These are phyloP conservation scores for Mustela lutreola DNA, from an alignment of 2,113 vertebrate genomes.

Conservation along the genomic window DNA sequence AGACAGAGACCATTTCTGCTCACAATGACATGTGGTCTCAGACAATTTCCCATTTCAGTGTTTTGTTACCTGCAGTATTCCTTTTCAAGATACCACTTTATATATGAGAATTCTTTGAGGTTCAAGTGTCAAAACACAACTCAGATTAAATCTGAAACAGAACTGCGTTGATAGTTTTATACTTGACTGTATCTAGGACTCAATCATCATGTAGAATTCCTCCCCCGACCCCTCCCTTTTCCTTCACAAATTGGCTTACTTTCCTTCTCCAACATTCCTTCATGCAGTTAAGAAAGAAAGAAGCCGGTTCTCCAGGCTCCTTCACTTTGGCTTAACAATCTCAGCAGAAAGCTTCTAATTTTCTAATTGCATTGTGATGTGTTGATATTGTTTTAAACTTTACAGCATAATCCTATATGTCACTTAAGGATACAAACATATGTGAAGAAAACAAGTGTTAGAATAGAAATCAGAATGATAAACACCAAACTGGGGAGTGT, in stretches of 20 bases:
- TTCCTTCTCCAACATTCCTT: background rate
- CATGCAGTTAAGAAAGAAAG: background rate
- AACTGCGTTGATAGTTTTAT: background rate
- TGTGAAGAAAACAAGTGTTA: background rate
- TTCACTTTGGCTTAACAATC: background rate
- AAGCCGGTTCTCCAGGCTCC: background rate
- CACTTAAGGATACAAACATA: background rate
- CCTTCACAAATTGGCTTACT: background rate
- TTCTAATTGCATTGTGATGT: background rate
- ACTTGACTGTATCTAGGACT: background rate
- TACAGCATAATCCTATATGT: background rate
- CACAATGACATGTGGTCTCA: background rate
- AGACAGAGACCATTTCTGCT: background rate
- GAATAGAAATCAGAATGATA: background rate
- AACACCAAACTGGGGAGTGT: background rate
- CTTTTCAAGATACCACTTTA: background rate
- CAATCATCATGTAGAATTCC: background rate
- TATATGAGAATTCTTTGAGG: background rate
- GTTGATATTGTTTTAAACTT: background rate
- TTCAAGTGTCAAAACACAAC: background rate
- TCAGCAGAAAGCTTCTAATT: background rate
- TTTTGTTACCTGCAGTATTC: background rate
- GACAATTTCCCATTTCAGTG: background rate
- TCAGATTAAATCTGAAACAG: background rate
- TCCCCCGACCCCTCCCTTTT: background rate